A percentile compares a stretch with the other conserved stretches of the same genome.
Evolutionary conservation across 2,888 invertebrate genomes (phyloP).

Genomic region (Graphium colonna): DNA sequence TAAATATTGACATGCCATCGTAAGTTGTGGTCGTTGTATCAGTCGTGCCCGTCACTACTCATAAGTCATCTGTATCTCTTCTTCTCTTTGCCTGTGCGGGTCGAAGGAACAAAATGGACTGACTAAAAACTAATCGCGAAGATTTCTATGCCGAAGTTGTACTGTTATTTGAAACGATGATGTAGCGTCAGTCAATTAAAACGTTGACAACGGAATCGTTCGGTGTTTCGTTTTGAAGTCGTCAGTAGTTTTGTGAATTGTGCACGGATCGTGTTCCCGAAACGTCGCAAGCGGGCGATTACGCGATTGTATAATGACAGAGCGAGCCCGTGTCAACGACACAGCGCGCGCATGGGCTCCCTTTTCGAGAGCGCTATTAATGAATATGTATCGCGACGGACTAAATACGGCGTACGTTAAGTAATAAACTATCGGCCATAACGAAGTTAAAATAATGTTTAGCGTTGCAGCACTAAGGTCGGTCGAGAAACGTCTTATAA

Average conservation of each 20-base stretch:
- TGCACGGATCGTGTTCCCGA: conserved; percentile 12
- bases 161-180: conserved; percentile 12
- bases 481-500: too few relatives aligned
- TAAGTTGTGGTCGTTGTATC: too few relatives aligned
- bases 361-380: not conserved
- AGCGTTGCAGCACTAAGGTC: too few relatives aligned
- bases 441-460: not conserved
- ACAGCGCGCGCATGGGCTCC: not conserved
- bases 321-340: conserved; percentile 5
- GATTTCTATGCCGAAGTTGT: too few relatives aligned
- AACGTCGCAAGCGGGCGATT: conserved; percentile 12
- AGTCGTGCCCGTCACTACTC: too few relatives aligned
- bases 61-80: too few relatives aligned
- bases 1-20: too few relatives aligned
- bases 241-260: conserved; percentile 13
- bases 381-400: not conserved
- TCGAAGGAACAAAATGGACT: too few relatives aligned
- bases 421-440: not conserved
- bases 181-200: not conserved
- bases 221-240: conserved; percentile 8
- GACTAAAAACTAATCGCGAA: too few relatives aligned
- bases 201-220: conserved; percentile 5
- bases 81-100: too few relatives aligned
- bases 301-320: conserved; percentile 9
- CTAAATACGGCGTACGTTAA: not conserved